Percentiles rank a stretch among this genome's conserved stretches.
Conservation (phyloP, 2,888 invertebrate species). For the Zaprionus lineosus region DNA sequence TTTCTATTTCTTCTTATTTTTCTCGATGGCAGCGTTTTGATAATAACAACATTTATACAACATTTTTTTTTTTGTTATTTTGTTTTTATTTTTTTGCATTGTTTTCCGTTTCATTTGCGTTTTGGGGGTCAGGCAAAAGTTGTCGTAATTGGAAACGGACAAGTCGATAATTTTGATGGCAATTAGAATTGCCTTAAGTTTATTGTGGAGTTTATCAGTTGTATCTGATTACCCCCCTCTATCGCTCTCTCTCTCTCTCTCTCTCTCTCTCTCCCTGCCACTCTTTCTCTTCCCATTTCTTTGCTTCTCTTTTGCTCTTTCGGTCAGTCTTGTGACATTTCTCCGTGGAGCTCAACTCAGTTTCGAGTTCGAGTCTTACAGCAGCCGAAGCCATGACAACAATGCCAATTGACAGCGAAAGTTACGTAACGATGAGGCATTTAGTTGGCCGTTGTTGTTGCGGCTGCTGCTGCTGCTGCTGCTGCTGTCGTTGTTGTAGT, state of each 20-base stretch:
- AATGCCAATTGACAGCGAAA: conserved; percentile 50
- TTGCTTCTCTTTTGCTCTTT: no score
- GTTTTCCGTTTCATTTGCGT: background rate
- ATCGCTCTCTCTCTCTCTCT: no score
- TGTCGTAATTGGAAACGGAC: conserved; percentile 7
- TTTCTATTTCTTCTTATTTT: conserved; percentile 14
- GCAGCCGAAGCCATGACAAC: conserved; percentile 1
- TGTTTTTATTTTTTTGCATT: background rate
- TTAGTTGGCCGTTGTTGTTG: conserved; percentile 5
- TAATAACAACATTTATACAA: conserved; percentile 46
- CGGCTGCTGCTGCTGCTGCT: no score
- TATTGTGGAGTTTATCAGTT: no score
- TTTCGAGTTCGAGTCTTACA: conserved; percentile 2
- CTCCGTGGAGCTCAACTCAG: background rate
- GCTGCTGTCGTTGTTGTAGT: background rate
- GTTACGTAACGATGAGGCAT: conserved; percentile 54
- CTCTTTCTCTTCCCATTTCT: no score
- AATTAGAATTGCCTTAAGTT: background rate
- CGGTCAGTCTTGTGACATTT: conserved; percentile 6
- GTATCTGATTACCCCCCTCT: no score
- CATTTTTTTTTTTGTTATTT: conserved; percentile 11
- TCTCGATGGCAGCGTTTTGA: conserved; percentile 62
- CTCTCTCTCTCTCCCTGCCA: no score
- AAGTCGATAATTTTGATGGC: no score
- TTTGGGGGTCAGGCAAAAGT: conserved; percentile 42